Base-by-base conservation (phyloP, 2,888 invertebrate species). In the Mycalesis mineus region DNA sequence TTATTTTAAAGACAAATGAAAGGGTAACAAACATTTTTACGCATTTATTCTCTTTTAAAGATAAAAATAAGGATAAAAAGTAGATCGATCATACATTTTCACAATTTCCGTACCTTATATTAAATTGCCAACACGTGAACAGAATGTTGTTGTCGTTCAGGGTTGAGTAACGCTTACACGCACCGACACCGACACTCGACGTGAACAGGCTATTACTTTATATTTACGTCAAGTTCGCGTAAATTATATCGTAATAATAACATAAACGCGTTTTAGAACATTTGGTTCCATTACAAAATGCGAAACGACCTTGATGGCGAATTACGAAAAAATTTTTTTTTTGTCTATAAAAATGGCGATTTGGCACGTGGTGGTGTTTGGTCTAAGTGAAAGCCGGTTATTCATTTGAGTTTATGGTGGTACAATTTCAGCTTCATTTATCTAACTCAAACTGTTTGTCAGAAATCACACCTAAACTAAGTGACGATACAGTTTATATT, bases 251-350 rank as follows among this genome's bases (percentile, higher is more conserved):
- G 52, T 44, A 45, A 47, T 44, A 49, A 42, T 37, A 41, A 39
- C 37, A 41, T 51, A 51, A 51, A 51, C 40, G 29, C 51, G 29
- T 29, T 41, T 55, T 47, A 37, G 49, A 55, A 50, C 55, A 55
- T 57, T 57, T 49, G 45, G 57, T 41, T 42, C 57, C 49, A 39
- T 64, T 64, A 54, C 60, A 42, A 51, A 57, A 53, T 31, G 41
- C 7, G 51, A 41, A 31, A 44, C 49, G 50, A 64, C 63, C 63
- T 62, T 64, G 57, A 7, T 29, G 37, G 7, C 15, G 7, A 40
- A 14, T 55, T 59, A 33, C 55, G 55, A 55, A 39, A 58, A 59
- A 56, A 54, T 22, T 8, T 5, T 22, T 37, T 52, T 60, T 55
- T 60, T 54, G 40, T 57, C 29, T 57, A 51, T 15, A 29, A 44